Percentiles rank a stretch among this genome's conserved stretches.
Conservation (phyloP, 2,888 invertebrate species). For the Coleophora deauratella region DNA sequence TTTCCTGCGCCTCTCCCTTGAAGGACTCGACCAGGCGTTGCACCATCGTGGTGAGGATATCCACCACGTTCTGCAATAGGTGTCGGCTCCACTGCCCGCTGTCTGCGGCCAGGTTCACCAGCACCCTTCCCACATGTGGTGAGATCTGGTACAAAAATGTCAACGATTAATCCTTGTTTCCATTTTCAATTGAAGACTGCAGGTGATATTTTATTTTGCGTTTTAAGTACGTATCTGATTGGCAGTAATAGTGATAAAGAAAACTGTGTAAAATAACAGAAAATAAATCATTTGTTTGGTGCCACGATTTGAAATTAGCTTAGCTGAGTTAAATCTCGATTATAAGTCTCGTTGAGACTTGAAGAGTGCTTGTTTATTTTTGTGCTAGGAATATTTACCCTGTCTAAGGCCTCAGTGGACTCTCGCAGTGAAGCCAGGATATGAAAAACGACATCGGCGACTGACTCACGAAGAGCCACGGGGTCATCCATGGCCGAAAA, state of each 20-base stretch:
- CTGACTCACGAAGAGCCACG: constrained; percentile 63
- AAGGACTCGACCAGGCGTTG: constrained; percentile 27
- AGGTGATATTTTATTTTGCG: no score
- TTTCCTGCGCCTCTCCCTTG: constrained; percentile 32
- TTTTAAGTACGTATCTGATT: no score
- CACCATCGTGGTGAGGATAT: constrained; percentile 55
- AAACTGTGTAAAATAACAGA: no score
- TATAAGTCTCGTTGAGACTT: no score
- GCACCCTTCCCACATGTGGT: constrained; percentile 62
- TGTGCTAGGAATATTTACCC: constrained; percentile 42
- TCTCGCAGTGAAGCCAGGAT: constrained; percentile 77
- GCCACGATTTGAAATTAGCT: no score
- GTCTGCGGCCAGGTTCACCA: constrained; percentile 72
- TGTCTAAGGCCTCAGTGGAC: constrained; percentile 75
- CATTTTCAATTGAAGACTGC: no score
- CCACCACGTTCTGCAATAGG: constrained; percentile 75
- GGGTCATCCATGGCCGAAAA: constrained; percentile 73
- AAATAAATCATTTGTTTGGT: no score
- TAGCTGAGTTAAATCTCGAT: no score
- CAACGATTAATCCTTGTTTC: no score
- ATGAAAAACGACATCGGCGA: constrained; percentile 77
- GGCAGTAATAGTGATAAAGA: no score
- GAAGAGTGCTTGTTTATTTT: neutral
- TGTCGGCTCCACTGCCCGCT: constrained; percentile 69
- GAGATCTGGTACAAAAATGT: constrained; percentile 55